phyloP scores from a whole-genome alignment of 2,113 vertebrate species.

The Typhlomys cinereus region DNA sequence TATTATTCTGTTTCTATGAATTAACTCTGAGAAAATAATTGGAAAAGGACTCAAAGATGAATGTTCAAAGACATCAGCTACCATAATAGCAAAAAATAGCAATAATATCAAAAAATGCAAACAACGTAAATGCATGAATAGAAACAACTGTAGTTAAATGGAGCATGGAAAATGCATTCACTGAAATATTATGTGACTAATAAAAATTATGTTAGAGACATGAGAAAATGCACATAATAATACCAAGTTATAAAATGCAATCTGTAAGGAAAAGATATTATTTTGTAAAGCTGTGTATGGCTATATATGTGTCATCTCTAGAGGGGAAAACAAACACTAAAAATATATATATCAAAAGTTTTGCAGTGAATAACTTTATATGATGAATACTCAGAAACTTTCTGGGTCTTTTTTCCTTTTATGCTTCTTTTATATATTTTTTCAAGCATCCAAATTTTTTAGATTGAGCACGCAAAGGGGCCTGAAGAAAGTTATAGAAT shows the following conservation, averaged over 20 bases:
- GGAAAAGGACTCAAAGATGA: not conserved
- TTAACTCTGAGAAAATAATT: slow-evolving; percentile 37
- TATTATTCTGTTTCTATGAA: not conserved
- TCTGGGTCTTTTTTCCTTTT: not conserved
- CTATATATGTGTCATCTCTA: not conserved
- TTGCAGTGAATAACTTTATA: not conserved
- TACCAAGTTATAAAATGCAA: not conserved
- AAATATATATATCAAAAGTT: not conserved
- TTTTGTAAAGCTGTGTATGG: not conserved
- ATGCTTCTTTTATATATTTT: not conserved
- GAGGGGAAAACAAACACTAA: not conserved
- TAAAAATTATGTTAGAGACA: slow-evolving; percentile 47
- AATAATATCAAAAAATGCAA: slow-evolving; percentile 29
- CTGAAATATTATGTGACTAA: slow-evolving; percentile 53
- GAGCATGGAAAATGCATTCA: slow-evolving; percentile 1
- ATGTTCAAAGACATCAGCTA: not conserved
- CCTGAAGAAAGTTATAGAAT: slow-evolving; percentile 22
- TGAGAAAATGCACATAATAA: slow-evolving; percentile 2
- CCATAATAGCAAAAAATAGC: not conserved
- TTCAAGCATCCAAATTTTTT: not conserved
- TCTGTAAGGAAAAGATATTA: not conserved
- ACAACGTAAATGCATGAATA: slow-evolving; percentile 32
- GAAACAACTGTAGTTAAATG: slow-evolving; percentile 40
- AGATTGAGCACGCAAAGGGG: not conserved
- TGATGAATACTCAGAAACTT: not conserved